Conservation (phyloP, 2,888 invertebrate species). For the Drosophila rubida region DNA sequence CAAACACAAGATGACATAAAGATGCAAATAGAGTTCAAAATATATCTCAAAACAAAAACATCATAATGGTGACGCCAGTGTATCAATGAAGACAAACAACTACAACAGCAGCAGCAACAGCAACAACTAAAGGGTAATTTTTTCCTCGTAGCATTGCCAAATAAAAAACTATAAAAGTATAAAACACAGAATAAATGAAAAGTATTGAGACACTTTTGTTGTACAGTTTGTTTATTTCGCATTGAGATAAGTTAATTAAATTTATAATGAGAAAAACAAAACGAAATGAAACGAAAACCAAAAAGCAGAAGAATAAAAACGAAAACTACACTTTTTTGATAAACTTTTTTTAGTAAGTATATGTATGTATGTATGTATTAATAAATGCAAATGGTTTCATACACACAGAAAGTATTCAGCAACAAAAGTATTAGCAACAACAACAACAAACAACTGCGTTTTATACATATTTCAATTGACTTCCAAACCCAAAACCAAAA, state of each 20-base stretch:
- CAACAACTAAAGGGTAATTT: conserved; percentile 67
- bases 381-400: conserved; percentile 65
- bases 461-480: conserved; percentile 9
- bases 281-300: conserved; percentile 6
- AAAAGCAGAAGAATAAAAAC: background rate
- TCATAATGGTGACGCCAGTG: conserved; percentile 26
- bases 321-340: conserved; percentile 47
- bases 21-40: conserved; percentile 24
- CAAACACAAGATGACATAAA: background rate
- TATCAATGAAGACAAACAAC: conserved; percentile 28
- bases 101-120: conserved; percentile 30
- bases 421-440: conserved; percentile 31
- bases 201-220: conserved; percentile 29
- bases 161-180: background rate
- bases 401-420: conserved; percentile 50
- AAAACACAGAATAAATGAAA: conserved; percentile 3
- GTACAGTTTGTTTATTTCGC: conserved; percentile 32
- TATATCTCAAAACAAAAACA: conserved; percentile 23
- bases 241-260: conserved; percentile 55
- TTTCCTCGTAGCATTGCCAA: conserved; percentile 61
- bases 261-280: conserved; percentile 30
- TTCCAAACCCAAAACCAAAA: background rate
- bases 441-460: conserved; percentile 24
- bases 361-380: conserved; percentile 50
- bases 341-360: conserved; percentile 54